Base-by-base conservation (phyloP, 2,797 vertebrate species). In the Ibycter americanus region DNA sequence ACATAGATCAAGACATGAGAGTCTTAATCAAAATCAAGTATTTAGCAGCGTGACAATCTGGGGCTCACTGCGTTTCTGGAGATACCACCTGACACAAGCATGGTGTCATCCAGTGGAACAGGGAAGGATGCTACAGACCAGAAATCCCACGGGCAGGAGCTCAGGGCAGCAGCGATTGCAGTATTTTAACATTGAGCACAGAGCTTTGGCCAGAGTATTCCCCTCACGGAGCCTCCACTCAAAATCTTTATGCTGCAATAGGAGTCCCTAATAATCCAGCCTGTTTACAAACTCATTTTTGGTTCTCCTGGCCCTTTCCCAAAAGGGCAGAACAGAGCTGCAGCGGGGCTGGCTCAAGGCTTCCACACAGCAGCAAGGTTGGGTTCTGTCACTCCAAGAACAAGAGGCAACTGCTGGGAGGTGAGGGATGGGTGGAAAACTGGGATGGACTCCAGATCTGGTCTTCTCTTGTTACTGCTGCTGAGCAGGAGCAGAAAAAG, bases 21-120 rank as follows among this genome's bases (percentile, higher is more conserved):
- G 15, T 15, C 66, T 92, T 44, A 83, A 51, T 26, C 12, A n/a
- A 87, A 77, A 63, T 21, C 5, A 18, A 42, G 4, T 21, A 17
- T 49, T 68, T 54, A 11, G 4, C 56, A 77, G 10, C 6, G 19
- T 21, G 51, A 19, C 56, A 62, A 9, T 38, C 15, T 32, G 27
- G 34, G 34, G 13, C 22, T 59, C 17, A 1, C 18, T 26, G 12
- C 7, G 4, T 38, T 31, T 63, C 47, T 76, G 76, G 59, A 62
- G 70, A n/a, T 1, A 46, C 0, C 0, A 19, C 44, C 44, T 44
- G 18, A 17, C 44, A 9, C 44, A 44, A 17, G 23, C 27, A 15
- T 4, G 17, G 22, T 55, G n/a, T 67, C 67, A 80, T 49, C 32
- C 76, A 61, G 54, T 25, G 36, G 12, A 54, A n/a, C 5, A 62